Conservation (phyloP, 2,113 vertebrate genomes). For the Sinocyclocheilus anophthalmus region DNA sequence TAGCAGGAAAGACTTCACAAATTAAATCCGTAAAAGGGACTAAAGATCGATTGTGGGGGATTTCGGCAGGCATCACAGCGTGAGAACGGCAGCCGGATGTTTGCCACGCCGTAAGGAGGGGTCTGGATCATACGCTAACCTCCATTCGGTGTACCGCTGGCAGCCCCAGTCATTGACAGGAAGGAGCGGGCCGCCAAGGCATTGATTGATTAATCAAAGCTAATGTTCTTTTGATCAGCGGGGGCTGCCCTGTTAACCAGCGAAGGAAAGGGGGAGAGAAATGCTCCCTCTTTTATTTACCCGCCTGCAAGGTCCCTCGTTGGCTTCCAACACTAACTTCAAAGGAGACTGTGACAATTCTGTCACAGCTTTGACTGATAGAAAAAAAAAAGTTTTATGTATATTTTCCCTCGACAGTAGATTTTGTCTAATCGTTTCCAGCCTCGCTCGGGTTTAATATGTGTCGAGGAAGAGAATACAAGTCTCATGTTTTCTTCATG, state of each 20-base stretch:
- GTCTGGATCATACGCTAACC: conserved; percentile 55
- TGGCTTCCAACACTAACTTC: conserved; percentile 55
- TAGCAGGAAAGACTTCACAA: conserved; percentile 30
- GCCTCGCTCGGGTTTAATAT: conserved; percentile 58
- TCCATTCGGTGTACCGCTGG: conserved; percentile 54
- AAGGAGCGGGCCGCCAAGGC: conserved; percentile 59
- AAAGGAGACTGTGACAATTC: conserved; percentile 65
- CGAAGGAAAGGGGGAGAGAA: conserved; percentile 44
- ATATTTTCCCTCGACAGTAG: conserved; percentile 37
- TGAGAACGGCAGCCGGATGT: conserved; percentile 58
- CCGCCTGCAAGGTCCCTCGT: conserved; percentile 47
- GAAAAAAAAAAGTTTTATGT: conserved; percentile 51
- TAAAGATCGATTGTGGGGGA: conserved; percentile 53
- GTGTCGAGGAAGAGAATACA: conserved; percentile 41
- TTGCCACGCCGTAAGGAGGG: conserved; percentile 55
- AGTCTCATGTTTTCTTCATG: conserved; percentile 54
- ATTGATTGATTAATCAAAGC: conserved; percentile 76
- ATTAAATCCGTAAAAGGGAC: conserved; percentile 50
- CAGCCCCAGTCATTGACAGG: conserved; percentile 62
- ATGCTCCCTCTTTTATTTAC: conserved; percentile 70
- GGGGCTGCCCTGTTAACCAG: conserved; percentile 61
- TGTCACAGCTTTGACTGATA: conserved; percentile 64
- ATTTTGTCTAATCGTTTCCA: conserved; percentile 63
- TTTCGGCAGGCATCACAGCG: conserved; percentile 52
- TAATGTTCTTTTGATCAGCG: conserved; percentile 71